Percentiles rank a stretch among this genome's conserved stretches.
phyloP scores from a whole-genome alignment of 2,113 vertebrate species.

The Colaptes auratus region DNA sequence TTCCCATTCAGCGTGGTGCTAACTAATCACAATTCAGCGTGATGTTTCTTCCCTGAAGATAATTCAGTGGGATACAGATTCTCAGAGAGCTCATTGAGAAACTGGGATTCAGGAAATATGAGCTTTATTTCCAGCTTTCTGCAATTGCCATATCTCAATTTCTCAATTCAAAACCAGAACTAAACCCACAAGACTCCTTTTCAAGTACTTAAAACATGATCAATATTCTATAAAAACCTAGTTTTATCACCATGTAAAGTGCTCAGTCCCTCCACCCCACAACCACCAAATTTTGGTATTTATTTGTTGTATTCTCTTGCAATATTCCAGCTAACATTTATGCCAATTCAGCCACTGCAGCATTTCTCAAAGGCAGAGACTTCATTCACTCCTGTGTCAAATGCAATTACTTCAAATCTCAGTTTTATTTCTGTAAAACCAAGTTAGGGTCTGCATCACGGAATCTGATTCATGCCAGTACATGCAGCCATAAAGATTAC shows the following conservation, averaged over 20 bases:
- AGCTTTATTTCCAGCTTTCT: background rate
- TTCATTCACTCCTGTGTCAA: background rate
- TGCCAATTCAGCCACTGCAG: background rate
- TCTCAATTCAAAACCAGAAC: background rate
- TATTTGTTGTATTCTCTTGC: background rate
- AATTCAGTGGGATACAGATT: background rate
- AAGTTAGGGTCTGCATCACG: background rate
- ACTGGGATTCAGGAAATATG: background rate
- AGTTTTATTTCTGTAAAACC: background rate
- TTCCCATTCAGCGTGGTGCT: background rate
- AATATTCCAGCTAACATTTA: background rate
- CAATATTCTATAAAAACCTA: background rate
- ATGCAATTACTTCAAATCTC: background rate
- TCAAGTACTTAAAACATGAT: background rate
- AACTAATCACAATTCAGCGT: background rate
- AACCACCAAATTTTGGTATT: background rate
- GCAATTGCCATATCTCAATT: background rate
- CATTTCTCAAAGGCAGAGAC: background rate
- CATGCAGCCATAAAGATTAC: background rate
- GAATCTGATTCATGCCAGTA: background rate
- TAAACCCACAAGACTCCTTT: background rate
- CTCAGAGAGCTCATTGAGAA: background rate
- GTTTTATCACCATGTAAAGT: background rate
- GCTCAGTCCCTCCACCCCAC: background rate
- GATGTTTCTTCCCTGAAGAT: background rate